phyloP scores from a whole-genome alignment of 2,113 vertebrate genomes.

The Clarias gariepinus region DNA sequence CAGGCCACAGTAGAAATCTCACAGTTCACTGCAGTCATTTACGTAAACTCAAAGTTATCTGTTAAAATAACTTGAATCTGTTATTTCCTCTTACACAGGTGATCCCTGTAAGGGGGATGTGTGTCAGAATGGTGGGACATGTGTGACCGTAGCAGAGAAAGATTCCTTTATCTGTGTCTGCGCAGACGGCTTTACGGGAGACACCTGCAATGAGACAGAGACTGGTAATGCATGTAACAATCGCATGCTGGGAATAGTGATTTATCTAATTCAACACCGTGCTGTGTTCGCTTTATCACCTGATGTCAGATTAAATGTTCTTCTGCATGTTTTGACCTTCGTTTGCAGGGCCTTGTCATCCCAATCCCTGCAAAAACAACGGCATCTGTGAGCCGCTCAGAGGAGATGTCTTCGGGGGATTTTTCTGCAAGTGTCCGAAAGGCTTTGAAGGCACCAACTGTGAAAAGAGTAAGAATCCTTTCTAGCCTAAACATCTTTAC shows the following conservation, averaged over 20 bases:
- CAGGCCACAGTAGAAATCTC: not conserved
- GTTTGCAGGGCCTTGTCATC: slow-evolving; percentile 81
- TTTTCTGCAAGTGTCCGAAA: slow-evolving; percentile 80
- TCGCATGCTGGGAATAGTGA: not conserved
- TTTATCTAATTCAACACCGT: not conserved
- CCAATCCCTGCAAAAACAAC: slow-evolving; percentile 87
- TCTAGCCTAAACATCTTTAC: not conserved
- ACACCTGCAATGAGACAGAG: slow-evolving; percentile 85
- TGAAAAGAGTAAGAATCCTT: slow-evolving; percentile 81
- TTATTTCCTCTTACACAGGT: slow-evolving; percentile 67
- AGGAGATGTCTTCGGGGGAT: slow-evolving; percentile 85
- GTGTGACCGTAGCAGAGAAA: slow-evolving; percentile 71
- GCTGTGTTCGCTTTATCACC: not conserved
- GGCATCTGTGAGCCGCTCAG: slow-evolving; percentile 77
- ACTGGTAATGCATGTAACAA: slow-evolving; percentile 70
- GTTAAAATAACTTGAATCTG: not conserved
- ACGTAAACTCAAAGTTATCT: too few species aligned
- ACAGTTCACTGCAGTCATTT: not conserved
- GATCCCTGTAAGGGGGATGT: slow-evolving; percentile 81
- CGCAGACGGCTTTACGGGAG: slow-evolving; percentile 82
- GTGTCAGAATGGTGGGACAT: slow-evolving; percentile 90
- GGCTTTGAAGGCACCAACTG: slow-evolving; percentile 86
- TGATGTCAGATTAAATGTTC: not conserved
- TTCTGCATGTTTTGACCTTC: slow-evolving; percentile 2
- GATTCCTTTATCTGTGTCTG: slow-evolving; percentile 86